phyloP scores from a whole-genome alignment of 2,888 invertebrate genomes.

The Antheraea assamensis region DNA sequence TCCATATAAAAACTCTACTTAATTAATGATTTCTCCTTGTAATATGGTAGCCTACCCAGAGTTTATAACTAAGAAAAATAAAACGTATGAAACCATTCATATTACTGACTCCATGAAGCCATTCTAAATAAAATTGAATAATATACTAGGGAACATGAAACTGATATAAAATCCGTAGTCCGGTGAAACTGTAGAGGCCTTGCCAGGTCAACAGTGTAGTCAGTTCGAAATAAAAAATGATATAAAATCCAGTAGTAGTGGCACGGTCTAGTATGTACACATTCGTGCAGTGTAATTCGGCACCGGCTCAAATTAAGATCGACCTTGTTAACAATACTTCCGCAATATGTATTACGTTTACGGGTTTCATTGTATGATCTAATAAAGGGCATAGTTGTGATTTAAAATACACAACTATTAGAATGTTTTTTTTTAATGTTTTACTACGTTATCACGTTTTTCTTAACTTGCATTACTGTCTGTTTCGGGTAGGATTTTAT shows the following conservation, averaged over 20 bases:
- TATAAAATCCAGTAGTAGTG: slow-evolving; percentile 1
- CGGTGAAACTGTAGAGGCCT: no score
- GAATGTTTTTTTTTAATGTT: not conserved
- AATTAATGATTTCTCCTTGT: no score
- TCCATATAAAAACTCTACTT: no score
- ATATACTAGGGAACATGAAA: not conserved
- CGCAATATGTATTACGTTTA: not conserved
- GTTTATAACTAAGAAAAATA: no score
- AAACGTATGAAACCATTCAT: no score
- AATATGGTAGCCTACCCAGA: no score
- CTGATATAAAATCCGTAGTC: no score
- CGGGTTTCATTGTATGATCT: not conserved
- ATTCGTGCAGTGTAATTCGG: slow-evolving; percentile 29
- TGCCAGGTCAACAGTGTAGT: no score
- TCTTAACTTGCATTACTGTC: no score
- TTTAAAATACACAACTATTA: not conserved
- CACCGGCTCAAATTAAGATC: slow-evolving; percentile 31
- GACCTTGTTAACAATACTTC: slow-evolving; percentile 25
- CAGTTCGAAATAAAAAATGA: no score
- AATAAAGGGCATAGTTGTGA: not conserved
- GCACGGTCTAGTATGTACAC: slow-evolving; percentile 29
- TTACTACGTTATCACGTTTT: not conserved
- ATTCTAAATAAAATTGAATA: not conserved
- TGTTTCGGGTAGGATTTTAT: no score
- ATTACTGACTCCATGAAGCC: no score